phyloP scores from a whole-genome alignment of 1,140 invertebrate species.

The Capitella teleta region DNA sequence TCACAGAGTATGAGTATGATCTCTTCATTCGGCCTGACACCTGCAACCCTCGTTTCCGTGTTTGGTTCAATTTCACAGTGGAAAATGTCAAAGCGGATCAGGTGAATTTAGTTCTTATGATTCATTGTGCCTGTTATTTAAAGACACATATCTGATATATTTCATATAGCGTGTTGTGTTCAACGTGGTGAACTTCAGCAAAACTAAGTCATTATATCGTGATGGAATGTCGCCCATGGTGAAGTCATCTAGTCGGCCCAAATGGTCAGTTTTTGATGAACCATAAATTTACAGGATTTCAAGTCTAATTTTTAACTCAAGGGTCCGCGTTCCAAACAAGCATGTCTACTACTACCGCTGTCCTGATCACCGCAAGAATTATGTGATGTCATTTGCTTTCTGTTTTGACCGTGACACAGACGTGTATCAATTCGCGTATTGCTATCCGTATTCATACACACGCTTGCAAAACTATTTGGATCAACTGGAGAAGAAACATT shows the following conservation, averaged over 20 bases:
- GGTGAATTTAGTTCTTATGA: conserved; percentile 41
- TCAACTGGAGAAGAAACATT: conserved; percentile 55
- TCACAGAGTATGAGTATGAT: conserved; percentile 92
- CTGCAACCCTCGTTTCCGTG: conserved; percentile 77
- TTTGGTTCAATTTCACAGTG: conserved; percentile 98
- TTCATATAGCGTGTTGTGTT: conserved; percentile 78
- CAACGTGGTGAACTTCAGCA: conserved; percentile 94
- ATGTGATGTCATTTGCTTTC: conserved; percentile 87
- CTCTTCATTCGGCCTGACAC: conserved; percentile 92
- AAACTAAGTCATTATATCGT: conserved; percentile 75
- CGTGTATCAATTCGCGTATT: conserved; percentile 84
- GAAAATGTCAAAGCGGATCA: conserved; percentile 90
- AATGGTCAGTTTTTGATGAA: conserved; percentile 66
- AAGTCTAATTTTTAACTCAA: conserved; percentile 36
- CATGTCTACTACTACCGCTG: conserved; percentile 90
- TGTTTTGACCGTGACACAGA: conserved; percentile 85
- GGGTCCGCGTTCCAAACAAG: conserved; percentile 69
- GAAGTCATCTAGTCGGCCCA: conserved; percentile 74
- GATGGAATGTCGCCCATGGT: conserved; percentile 87
- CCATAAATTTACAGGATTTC: not conserved
- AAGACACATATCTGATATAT: conserved; percentile 2
- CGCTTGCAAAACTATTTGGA: conserved; percentile 73
- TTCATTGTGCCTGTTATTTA: conserved; percentile 10
- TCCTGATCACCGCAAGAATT: conserved; percentile 75
- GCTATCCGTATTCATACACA: conserved; percentile 88